Conservation (phyloP, 2,888 invertebrate genomes). For the Pristionchus japonicus region DNA sequence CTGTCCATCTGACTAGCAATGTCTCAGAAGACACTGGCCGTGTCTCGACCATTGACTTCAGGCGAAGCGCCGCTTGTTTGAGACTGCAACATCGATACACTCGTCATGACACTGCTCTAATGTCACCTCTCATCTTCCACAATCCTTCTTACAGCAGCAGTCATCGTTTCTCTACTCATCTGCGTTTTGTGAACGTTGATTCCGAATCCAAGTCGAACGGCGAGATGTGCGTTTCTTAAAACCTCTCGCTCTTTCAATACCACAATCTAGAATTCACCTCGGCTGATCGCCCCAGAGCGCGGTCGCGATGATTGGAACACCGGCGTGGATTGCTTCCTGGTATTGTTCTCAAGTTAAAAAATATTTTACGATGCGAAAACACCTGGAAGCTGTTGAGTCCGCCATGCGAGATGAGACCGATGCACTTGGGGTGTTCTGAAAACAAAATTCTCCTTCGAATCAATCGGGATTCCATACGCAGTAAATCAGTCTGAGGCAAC, state of each 20-base stretch:
- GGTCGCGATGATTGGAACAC: conserved; percentile 59
- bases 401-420: conserved; percentile 84
- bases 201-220: neutral
- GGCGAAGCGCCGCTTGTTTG: conserved; percentile 49
- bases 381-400: conserved; percentile 83
- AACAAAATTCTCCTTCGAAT: neutral
- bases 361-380: too few relatives aligned
- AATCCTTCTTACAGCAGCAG: neutral
- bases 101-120: neutral
- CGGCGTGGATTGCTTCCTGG: conserved; percentile 60
- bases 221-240: conserved; percentile 1
- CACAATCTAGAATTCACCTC: neutral
- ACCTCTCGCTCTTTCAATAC: too few relatives aligned
- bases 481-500: conserved; percentile 65
- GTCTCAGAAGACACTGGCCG: conserved; percentile 60
- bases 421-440: conserved; percentile 82
- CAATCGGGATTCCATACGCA: conserved; percentile 41
- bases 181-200: neutral
- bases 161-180: conserved; percentile 10
- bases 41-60: conserved; percentile 59
- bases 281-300: conserved; percentile 62
- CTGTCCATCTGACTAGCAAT: conserved; percentile 61
- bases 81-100: neutral
- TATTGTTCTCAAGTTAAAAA: too few relatives aligned
- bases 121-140: neutral